These are phyloP conservation scores for Telenomus remus DNA, from an alignment of 1,140 invertebrate genomes.

Conservation along the genomic window DNA sequence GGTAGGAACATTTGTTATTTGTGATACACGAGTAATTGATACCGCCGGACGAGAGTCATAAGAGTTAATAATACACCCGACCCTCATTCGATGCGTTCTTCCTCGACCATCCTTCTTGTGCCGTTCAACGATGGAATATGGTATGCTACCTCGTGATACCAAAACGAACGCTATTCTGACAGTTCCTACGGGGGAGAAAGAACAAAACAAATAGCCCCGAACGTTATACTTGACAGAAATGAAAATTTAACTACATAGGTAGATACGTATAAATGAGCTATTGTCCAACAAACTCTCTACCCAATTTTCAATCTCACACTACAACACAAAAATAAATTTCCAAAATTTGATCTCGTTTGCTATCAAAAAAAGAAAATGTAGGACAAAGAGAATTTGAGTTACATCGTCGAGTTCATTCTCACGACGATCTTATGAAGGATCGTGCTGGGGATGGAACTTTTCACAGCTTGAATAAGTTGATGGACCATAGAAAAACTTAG, in stretches of 20 bases:
- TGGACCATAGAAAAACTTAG: constrained; percentile 50
- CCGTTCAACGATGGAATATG: constrained; percentile 13
- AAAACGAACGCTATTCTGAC: constrained; percentile 11
- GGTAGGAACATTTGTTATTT: constrained; percentile 21
- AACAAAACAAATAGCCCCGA: constrained; percentile 11
- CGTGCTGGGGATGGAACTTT: constrained; percentile 41
- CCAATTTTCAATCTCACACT: no score
- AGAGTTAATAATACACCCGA: constrained; percentile 35
- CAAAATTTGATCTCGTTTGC: neutral
- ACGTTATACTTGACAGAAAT: constrained; percentile 3
- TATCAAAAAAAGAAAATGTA: constrained; percentile 16
- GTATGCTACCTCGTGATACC: constrained; percentile 1
- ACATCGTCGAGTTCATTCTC: constrained; percentile 19
- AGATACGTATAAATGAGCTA: neutral
- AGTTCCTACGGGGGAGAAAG: constrained; percentile 3
- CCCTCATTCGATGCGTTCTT: constrained; percentile 20
- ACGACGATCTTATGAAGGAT: constrained; percentile 34
- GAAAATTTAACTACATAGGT: constrained; percentile 4
- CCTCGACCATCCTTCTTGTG: constrained; percentile 19
- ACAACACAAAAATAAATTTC: no score
- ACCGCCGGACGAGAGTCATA: neutral
- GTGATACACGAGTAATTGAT: constrained; percentile 35
- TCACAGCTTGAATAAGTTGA: constrained; percentile 43
- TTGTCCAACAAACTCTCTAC: no score
- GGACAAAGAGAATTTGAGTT: constrained; percentile 1